Percentiles rank a stretch among this genome's conserved stretches.
phyloP scores from a whole-genome alignment of 2,888 invertebrate genomes.

The Pilophorus perplexus region DNA sequence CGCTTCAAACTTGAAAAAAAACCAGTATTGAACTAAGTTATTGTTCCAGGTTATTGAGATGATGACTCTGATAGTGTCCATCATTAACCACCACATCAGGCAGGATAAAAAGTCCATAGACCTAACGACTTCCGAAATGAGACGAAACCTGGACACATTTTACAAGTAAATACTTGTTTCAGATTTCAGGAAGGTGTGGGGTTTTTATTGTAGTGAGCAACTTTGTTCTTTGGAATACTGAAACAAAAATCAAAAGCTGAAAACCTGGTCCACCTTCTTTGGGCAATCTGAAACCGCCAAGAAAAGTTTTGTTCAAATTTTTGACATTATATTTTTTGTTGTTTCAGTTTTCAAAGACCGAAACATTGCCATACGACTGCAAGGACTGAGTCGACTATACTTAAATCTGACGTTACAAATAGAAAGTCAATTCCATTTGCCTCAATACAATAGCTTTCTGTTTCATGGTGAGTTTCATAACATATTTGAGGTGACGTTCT shows the following conservation, averaged over 20 bases:
- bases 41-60: slow-evolving; percentile 17
- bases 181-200: too few relatives aligned
- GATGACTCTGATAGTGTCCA: slow-evolving; percentile 9
- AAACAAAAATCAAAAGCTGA: neutral
- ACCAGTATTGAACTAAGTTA: neutral
- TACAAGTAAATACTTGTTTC: too few relatives aligned
- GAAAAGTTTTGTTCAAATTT: neutral
- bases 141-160: slow-evolving; percentile 16
- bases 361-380: too few relatives aligned
- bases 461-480: too few relatives aligned
- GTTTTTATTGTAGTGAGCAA: too few relatives aligned
- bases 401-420: too few relatives aligned
- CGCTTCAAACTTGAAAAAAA: neutral
- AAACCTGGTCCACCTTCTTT: neutral
- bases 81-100: slow-evolving; percentile 7
- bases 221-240: slow-evolving; percentile 10
- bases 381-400: too few relatives aligned
- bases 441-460: too few relatives aligned
- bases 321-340: neutral
- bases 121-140: neutral
- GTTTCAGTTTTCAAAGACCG: slow-evolving; percentile 21
- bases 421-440: too few relatives aligned
- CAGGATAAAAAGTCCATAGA: neutral
- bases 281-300: neutral
- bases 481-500: too few relatives aligned